Evolutionary conservation across 2,113 vertebrate genomes (phyloP).

Genomic region (Acanthisitta chloris): DNA sequence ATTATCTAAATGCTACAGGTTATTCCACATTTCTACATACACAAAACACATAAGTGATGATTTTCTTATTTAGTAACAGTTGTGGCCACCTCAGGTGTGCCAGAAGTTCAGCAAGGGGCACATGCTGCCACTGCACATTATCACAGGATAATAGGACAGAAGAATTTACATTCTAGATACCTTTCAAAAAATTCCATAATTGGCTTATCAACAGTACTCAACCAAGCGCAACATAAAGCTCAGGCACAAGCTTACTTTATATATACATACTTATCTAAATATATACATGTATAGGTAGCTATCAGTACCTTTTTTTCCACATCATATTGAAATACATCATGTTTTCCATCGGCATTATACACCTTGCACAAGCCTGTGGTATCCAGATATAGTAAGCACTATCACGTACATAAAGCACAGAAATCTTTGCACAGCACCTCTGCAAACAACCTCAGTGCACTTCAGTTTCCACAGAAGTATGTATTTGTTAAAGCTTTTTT

Average conservation of each 20-base stretch:
- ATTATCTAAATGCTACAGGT: conserved; percentile 46
- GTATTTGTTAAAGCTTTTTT: conserved; percentile 41
- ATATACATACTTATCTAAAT: not conserved
- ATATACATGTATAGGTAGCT: not conserved
- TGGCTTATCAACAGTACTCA: conserved; percentile 53
- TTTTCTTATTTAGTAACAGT: conserved; percentile 18
- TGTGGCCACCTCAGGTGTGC: conserved; percentile 10
- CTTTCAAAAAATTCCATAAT: conserved; percentile 44
- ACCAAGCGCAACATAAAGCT: conserved; percentile 39
- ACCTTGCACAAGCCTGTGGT: not conserved
- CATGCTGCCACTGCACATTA: conserved; percentile 5
- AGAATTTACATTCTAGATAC: conserved; percentile 36
- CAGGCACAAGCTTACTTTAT: not conserved
- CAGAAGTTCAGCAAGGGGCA: conserved; percentile 2
- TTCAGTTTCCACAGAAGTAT: conserved; percentile 33
- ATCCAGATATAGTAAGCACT: not conserved
- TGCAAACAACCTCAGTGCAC: not conserved
- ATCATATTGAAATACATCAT: conserved; percentile 12
- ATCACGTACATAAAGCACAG: not conserved
- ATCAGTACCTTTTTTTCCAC: not conserved
- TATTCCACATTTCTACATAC: not conserved
- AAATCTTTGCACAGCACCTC: not conserved
- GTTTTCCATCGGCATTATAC: conserved; percentile 22
- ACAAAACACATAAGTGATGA: not conserved
- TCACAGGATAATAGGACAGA: conserved; percentile 31